phyloP scores from a whole-genome alignment of 2,113 vertebrate species.

The Zeus faber region DNA sequence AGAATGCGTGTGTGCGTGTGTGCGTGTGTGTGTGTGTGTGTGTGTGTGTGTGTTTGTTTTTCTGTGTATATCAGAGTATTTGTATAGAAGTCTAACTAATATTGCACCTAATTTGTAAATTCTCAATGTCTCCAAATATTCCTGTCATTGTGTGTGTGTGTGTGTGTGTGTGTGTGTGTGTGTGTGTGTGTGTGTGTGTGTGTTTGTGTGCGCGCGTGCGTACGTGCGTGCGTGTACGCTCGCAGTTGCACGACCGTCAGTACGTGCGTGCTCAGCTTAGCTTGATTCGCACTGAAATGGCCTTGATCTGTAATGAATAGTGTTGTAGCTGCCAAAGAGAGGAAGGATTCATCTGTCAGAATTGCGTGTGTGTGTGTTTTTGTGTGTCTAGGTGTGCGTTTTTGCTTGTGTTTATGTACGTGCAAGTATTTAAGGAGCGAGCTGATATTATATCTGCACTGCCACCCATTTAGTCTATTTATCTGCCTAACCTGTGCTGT shows the following conservation, averaged over 20 bases:
- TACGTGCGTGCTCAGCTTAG: no score
- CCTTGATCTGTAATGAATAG: no score
- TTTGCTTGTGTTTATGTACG: background rate
- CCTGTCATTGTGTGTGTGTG: slow-evolving; percentile 5
- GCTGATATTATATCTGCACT: slow-evolving; percentile 20
- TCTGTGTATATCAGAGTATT: no score
- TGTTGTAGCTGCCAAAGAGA: background rate
- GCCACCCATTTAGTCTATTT: slow-evolving; percentile 6
- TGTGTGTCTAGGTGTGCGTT: background rate
- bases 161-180: slow-evolving; percentile 4
- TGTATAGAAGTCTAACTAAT: background rate
- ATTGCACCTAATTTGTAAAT: background rate
- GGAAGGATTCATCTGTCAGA: background rate
- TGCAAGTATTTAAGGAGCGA: no score
- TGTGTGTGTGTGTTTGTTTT: background rate
- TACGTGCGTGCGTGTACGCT: background rate
- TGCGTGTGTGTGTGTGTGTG: background rate
- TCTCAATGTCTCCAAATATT: background rate
- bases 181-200: slow-evolving; percentile 8
- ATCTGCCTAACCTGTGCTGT: slow-evolving; percentile 27
- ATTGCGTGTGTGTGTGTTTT: background rate
- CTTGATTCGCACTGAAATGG: no score
- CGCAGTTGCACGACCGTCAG: no score
- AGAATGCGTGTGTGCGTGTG: background rate
- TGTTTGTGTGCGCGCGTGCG: slow-evolving; percentile 6